A percentile compares a stretch with the other conserved stretches of the same genome.
These are phyloP conservation scores for Chaetodon trifascialis DNA, from an alignment of 2,113 vertebrate species.

Conservation along the genomic window DNA sequence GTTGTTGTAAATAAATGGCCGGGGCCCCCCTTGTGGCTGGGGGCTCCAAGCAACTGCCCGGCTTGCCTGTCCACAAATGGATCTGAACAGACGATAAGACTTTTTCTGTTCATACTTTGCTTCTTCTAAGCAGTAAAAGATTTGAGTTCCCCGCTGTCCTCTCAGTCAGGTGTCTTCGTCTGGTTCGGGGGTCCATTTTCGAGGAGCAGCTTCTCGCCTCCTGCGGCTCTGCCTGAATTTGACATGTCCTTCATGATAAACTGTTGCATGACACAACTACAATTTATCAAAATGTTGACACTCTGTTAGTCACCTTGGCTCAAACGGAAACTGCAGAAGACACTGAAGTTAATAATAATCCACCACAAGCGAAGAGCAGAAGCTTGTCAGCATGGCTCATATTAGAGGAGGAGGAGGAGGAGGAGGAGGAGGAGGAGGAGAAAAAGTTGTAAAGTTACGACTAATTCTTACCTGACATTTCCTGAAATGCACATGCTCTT, in stretches of 20 bases:
- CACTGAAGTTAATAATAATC: background rate
- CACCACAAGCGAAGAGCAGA: background rate
- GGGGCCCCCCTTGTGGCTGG: too few species aligned
- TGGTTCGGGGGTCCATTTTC: too few species aligned
- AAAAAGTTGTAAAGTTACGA: background rate
- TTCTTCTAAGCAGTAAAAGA: too few species aligned
- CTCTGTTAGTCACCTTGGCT: background rate
- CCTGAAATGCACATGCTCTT: background rate
- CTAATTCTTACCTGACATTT: slow-evolving; percentile 48
- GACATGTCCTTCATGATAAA: background rate
- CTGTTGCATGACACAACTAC: background rate
- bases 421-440: too few species aligned
- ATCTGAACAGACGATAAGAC: background rate
- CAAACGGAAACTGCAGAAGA: background rate
- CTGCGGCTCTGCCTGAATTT: background rate
- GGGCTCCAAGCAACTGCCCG: too few species aligned
- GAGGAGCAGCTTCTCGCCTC: too few species aligned
- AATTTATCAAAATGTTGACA: background rate
- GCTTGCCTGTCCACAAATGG: too few species aligned
- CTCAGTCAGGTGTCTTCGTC: too few species aligned
- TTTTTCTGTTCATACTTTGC: too few species aligned
- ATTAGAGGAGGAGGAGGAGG: background rate
- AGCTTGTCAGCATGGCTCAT: background rate
- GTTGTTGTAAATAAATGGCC: too few species aligned
- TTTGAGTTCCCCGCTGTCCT: too few species aligned